Percentiles rank a stretch among this genome's conserved stretches.
phyloP scores from a whole-genome alignment of 2,797 vertebrate species.

The Schizothorax lantsangensis region DNA sequence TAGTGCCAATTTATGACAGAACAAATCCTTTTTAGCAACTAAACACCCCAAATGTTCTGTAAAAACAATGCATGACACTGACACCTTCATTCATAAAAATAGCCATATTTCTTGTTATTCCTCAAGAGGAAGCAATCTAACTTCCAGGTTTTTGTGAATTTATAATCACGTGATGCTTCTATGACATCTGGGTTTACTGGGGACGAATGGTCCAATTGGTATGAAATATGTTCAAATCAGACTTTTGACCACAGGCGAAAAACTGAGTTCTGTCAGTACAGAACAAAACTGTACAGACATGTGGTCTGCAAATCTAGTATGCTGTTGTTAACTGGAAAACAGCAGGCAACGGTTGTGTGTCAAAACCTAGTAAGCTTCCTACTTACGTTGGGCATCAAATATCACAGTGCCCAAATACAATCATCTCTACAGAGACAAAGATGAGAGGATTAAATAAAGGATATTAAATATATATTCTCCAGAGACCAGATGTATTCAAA shows the following conservation, averaged over 20 bases:
- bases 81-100: not conserved
- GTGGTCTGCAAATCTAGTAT: not conserved
- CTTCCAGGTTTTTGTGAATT: constrained; percentile 5
- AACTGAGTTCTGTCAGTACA: not conserved
- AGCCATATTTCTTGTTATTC: not conserved
- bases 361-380: not conserved
- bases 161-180: not conserved
- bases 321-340: not conserved
- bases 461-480: not conserved
- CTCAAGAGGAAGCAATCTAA: not conserved
- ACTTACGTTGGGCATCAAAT: not conserved
- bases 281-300: not conserved
- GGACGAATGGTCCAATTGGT: not conserved
- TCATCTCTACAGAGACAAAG: not conserved
- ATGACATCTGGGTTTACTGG: not conserved
- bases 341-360: not conserved
- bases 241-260: not conserved
- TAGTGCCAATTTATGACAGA: not conserved
- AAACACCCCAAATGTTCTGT: not conserved
- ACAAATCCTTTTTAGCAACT: not conserved
- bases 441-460: not conserved
- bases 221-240: not conserved
- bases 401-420: not conserved
- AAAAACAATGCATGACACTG: not conserved
- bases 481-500: not conserved